Evolutionary conservation across 2,113 vertebrate genomes (phyloP), one percentile per base, ranked within the genome.

Genomic region (Oxyruncus cristatus): DNA sequence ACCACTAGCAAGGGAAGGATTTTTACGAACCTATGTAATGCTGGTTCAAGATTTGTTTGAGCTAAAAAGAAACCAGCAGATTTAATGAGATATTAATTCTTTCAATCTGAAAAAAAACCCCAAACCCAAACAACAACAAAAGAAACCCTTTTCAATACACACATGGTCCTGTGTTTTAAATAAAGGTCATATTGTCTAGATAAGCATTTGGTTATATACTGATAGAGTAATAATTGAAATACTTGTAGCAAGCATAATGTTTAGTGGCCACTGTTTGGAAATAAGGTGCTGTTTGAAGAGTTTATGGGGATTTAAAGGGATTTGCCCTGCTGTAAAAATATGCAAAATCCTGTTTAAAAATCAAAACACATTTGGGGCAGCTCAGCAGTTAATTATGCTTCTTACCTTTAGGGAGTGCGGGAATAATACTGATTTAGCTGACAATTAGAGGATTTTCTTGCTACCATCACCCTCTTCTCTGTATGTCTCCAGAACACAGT

Each of bases 401-500:
- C 74, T 91, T 95, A 92, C 71, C 47, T 92, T 95, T 67, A 71
- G 33, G 53, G 46, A 89, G 37, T 70, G 44, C 28, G 41, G 68
- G 53, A 95, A 63, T 76, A 89, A 91, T 90, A 87, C n/a, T 78
- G 52, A 82, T 97, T 94, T 98, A 53, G 55, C 5, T 96, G 78
- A 95, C 59, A 89, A 95, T 95, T 6, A 35, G 59, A 56, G 53
- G 42, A 78, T 92, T 93, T 96, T 83, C 55, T 61, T 89, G 46
- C 80, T 90, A 70, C 61, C 56, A 49, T 89, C 46, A 62, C 33
- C 37, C 30, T 72, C 62, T 82, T 90, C 37, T 84, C 41, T 85
- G 22, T 66, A 66, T 49, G 62, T 52, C 93, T 80, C 55, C 37
- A 92, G 88, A 84, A 83, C 71, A 86, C 8, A 78, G 62, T 72